These are phyloP conservation scores for Phoxinus phoxinus DNA, from an alignment of 2,113 vertebrate genomes.

Conservation along the genomic window DNA sequence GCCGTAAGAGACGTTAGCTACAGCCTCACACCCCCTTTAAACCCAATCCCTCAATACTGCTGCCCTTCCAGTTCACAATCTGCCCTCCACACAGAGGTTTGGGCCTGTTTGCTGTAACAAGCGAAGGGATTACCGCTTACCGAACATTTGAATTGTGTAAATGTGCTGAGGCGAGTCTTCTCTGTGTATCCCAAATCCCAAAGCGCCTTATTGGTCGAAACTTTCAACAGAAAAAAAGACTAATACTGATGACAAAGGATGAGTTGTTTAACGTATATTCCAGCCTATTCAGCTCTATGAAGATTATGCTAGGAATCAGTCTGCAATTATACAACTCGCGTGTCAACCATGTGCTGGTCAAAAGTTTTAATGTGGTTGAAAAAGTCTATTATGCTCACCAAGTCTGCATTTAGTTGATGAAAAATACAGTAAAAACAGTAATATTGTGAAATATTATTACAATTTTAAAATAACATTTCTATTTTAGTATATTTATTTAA, in stretches of 20 bases:
- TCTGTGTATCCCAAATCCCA: conserved; percentile 1
- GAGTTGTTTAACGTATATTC: conserved; percentile 13
- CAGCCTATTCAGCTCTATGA: conserved; percentile 12
- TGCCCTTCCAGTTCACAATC: conserved; percentile 11
- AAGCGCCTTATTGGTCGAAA: conserved; percentile 19
- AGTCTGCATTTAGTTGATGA: background rate
- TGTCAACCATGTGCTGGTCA: background rate
- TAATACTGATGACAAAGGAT: conserved; percentile 24
- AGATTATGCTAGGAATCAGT: conserved; percentile 1
- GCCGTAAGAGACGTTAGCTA: conserved; percentile 10
- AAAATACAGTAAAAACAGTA: background rate
- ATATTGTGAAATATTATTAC: background rate
- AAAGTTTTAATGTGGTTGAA: background rate
- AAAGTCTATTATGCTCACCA: background rate
- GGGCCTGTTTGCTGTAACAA: conserved; percentile 8
- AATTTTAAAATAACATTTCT: too few relatives aligned
- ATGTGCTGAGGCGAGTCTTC: background rate
- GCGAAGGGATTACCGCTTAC: conserved; percentile 27
- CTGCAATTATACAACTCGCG: background rate
- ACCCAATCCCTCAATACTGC: conserved; percentile 19
- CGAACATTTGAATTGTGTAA: conserved; percentile 34
- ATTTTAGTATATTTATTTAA: too few relatives aligned
- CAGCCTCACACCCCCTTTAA: conserved; percentile 9
- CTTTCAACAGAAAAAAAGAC: background rate
- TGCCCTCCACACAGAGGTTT: conserved; percentile 9